These are phyloP conservation scores for Leptinotarsa tumamoca DNA, from an alignment of 2,888 invertebrate species.

Conservation along the genomic window DNA sequence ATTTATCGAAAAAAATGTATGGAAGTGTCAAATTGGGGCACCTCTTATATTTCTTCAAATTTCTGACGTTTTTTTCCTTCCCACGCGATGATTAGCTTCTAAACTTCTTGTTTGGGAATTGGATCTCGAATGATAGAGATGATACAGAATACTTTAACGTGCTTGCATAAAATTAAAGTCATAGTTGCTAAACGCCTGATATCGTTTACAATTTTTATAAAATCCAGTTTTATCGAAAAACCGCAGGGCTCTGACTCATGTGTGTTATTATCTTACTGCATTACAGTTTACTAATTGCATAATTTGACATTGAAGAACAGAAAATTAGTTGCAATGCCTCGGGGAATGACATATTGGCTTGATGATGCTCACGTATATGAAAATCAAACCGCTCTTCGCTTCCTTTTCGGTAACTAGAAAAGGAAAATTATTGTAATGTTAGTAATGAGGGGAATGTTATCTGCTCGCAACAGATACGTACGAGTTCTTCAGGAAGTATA, in stretches of 20 bases:
- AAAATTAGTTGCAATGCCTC: background rate
- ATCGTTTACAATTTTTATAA: background rate
- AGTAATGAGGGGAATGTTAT: background rate
- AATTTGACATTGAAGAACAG: slow-evolving; percentile 13
- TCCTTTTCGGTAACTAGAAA: background rate
- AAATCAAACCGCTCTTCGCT: background rate
- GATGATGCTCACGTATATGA: background rate
- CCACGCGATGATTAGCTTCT: too few species aligned
- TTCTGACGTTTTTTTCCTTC: too few species aligned
- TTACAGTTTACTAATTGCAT: background rate
- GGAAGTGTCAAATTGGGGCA: too few species aligned
- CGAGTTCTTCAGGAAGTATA: background rate
- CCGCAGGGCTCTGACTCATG: slow-evolving; percentile 4
- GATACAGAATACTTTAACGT: too few species aligned
- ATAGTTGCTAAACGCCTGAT: background rate
- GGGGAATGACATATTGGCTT: background rate
- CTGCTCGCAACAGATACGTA: background rate
- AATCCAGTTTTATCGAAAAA: background rate
- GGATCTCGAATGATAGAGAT: too few species aligned
- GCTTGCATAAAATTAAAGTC: background rate
- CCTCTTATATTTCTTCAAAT: too few species aligned
- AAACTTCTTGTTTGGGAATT: too few species aligned
- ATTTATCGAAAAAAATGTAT: too few species aligned
- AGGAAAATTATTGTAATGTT: background rate
- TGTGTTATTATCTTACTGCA: background rate